phyloP scores from a whole-genome alignment of 1,140 invertebrate genomes.

The Harlomillsia oculata region DNA sequence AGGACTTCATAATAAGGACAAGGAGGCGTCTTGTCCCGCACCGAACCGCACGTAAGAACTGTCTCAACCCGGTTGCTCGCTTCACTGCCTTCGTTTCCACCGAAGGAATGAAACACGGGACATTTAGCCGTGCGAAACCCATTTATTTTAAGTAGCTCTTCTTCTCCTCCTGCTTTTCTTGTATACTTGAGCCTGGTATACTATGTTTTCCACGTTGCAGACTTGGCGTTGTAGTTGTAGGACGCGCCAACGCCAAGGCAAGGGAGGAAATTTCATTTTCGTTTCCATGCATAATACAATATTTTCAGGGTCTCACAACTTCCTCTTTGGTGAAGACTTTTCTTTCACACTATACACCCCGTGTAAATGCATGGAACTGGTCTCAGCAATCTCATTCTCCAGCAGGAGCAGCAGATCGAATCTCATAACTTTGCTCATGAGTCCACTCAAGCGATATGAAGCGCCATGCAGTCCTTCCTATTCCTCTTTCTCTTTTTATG shows the following conservation, averaged over 20 bases:
- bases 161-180: conserved; percentile 1
- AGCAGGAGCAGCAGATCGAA: no score
- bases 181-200: neutral
- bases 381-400: conserved; percentile 14
- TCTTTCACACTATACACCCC: neutral
- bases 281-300: conserved; percentile 18
- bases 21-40: no score
- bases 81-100: no score
- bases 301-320: conserved; percentile 8
- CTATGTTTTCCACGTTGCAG: conserved; percentile 1
- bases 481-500: no score
- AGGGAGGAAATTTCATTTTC: conserved; percentile 16
- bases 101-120: conserved; percentile 13
- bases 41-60: no score
- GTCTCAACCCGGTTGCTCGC: no score
- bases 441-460: conserved; percentile 14
- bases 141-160: conserved; percentile 14
- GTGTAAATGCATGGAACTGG: no score
- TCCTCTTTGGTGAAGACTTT: neutral
- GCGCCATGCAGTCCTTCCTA: neutral
- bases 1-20: no score
- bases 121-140: conserved; percentile 15
- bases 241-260: neutral
- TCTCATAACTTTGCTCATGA: conserved; percentile 15
- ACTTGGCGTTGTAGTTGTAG: neutral